These are phyloP conservation scores for Andrena minutula DNA, from an alignment of 2,888 invertebrate species.

Conservation along the genomic window DNA sequence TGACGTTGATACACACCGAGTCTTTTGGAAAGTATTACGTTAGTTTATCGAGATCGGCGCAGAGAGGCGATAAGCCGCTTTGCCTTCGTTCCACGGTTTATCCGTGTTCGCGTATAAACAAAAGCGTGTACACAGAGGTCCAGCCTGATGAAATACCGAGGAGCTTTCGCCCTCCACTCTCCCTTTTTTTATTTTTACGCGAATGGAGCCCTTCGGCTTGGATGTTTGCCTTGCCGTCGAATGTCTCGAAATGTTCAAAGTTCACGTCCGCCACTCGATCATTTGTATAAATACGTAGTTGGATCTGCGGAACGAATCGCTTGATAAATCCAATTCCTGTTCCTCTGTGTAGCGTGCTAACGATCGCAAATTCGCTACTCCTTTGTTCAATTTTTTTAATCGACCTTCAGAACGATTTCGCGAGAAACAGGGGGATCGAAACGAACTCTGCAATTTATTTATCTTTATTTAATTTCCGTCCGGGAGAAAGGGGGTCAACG, in stretches of 20 bases:
- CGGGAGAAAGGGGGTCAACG: background rate
- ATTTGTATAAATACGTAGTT: background rate
- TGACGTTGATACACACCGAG: slow-evolving; percentile 14
- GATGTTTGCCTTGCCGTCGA: slow-evolving; percentile 7
- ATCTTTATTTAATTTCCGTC: background rate
- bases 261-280: background rate
- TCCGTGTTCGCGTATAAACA: slow-evolving; percentile 44
- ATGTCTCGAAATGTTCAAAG: background rate
- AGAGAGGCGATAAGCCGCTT: slow-evolving; percentile 51
- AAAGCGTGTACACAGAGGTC: slow-evolving; percentile 14
- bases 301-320: background rate
- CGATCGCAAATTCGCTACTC: background rate
- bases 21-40: slow-evolving; percentile 24
- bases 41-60: slow-evolving; percentile 35
- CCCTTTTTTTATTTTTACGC: background rate
- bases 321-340: background rate
- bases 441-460: background rate
- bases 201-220: background rate
- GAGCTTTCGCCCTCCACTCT: slow-evolving; percentile 1
- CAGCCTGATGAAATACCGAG: slow-evolving; percentile 15
- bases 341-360: background rate
- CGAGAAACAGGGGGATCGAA: background rate
- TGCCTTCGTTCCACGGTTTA: slow-evolving; percentile 44
- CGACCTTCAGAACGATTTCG: background rate
- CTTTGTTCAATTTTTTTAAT: background rate